Evolutionary conservation across 1,140 invertebrate species (phyloP).

Genomic region (Cydia amplana): DNA sequence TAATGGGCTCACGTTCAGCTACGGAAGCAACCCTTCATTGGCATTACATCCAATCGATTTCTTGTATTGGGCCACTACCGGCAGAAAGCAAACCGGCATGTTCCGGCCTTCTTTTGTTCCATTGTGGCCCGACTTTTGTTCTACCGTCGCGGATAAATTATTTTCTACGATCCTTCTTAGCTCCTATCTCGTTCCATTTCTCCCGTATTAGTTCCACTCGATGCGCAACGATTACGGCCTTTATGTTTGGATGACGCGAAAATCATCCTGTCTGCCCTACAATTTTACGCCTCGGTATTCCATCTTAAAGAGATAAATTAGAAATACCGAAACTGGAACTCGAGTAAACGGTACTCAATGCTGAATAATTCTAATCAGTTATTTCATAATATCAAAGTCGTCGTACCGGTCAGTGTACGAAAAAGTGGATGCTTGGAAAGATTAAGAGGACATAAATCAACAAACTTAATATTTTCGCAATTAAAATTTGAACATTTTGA

Average conservation of each 20-base stretch:
- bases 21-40: slow-evolving; percentile 57
- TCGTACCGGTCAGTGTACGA: not conserved
- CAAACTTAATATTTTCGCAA: slow-evolving; percentile 13
- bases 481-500: slow-evolving; percentile 17
- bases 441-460: slow-evolving; percentile 5
- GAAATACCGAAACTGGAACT: slow-evolving; percentile 37
- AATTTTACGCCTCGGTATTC: slow-evolving; percentile 73
- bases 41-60: slow-evolving; percentile 65
- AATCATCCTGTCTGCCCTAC: slow-evolving; percentile 66
- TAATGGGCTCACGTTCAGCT: slow-evolving; percentile 22
- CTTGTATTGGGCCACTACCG: slow-evolving; percentile 68
- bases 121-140: slow-evolving; percentile 70
- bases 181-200: slow-evolving; percentile 73
- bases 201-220: slow-evolving; percentile 75
- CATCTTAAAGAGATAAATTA: slow-evolving; percentile 56
- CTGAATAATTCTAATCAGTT: slow-evolving; percentile 21
- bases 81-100: slow-evolving; percentile 66
- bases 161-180: slow-evolving; percentile 70
- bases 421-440: not conserved
- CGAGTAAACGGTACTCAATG: slow-evolving; percentile 17
- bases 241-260: slow-evolving; percentile 76
- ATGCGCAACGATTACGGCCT: slow-evolving; percentile 76
- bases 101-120: slow-evolving; percentile 68
- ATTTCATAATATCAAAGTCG: slow-evolving; percentile 33
- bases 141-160: slow-evolving; percentile 62